Evolutionary conservation across 2,113 vertebrate species (phyloP).

Genomic region (Cebus imitator): DNA sequence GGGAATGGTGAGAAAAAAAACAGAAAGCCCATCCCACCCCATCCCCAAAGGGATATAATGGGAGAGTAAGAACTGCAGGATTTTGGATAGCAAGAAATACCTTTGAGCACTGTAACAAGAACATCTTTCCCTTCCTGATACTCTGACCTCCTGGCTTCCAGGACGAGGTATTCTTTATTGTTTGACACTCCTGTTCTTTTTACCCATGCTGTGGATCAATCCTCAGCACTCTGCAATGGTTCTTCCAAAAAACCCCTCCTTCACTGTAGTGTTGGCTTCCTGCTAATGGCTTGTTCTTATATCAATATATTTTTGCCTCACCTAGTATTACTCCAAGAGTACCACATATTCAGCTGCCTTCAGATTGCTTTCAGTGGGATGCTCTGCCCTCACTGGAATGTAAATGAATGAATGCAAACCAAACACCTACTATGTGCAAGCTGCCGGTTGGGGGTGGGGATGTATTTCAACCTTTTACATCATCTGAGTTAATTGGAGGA

Average conservation of each 20-base stretch:
- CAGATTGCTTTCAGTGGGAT: background rate
- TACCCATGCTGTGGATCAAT: background rate
- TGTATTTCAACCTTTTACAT: constrained; percentile 48
- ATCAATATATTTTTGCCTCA: background rate
- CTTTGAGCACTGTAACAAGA: background rate
- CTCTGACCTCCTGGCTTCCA: background rate
- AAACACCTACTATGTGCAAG: constrained; percentile 65
- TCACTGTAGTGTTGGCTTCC: background rate
- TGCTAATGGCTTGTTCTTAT: background rate
- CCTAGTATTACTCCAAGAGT: background rate
- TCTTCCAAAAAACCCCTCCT: background rate
- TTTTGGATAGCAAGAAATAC: no score
- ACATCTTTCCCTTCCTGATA: background rate
- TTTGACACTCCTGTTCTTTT: background rate
- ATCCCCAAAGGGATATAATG: rapidly evolving
- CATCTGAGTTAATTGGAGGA: constrained; percentile 70
- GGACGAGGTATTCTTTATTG: rapidly evolving
- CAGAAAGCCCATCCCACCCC: background rate
- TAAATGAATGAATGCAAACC: background rate
- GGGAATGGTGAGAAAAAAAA: background rate
- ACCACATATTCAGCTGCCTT: background rate
- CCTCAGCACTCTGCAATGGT: background rate
- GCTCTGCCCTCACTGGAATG: background rate
- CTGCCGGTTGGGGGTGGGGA: background rate
- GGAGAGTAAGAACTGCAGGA: background rate